Conservation (phyloP, 2,888 invertebrate genomes). For the Dolomedes plantarius region DNA sequence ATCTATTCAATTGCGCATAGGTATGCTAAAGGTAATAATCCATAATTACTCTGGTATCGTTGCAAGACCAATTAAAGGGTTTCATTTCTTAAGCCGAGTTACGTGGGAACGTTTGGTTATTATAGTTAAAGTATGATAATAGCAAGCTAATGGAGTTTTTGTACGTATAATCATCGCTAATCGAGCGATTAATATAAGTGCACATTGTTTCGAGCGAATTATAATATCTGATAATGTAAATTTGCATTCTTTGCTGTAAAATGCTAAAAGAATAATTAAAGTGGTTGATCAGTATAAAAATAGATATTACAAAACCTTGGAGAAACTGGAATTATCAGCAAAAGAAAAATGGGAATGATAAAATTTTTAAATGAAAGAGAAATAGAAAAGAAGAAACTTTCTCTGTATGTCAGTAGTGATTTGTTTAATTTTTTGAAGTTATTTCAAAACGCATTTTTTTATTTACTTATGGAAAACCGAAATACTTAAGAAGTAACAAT, state of each 20-base stretch:
- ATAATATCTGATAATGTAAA: not conserved
- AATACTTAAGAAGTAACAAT: too few species aligned
- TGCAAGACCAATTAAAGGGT: not conserved
- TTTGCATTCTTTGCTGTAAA: not conserved
- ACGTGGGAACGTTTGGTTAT: not conserved
- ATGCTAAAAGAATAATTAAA: too few species aligned
- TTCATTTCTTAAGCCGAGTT: not conserved
- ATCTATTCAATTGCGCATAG: not conserved
- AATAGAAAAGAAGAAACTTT: too few species aligned
- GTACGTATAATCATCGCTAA: not conserved
- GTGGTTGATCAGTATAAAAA: too few species aligned
- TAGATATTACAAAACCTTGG: too few species aligned
- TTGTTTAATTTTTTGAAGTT: too few species aligned
- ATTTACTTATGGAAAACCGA: too few species aligned
- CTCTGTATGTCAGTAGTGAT: too few species aligned
- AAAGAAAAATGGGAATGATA: too few species aligned
- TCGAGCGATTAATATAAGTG: not conserved
- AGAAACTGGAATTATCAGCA: too few species aligned
- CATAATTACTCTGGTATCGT: not conserved
- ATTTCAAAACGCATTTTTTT: too few species aligned
- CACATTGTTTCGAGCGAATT: not conserved
- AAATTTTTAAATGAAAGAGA: too few species aligned
- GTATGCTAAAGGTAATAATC: not conserved
- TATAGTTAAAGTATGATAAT: not conserved
- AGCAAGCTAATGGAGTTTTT: not conserved